Evolutionary conservation across 2,888 invertebrate genomes (phyloP).

Genomic region (Nymphalis polychloros): DNA sequence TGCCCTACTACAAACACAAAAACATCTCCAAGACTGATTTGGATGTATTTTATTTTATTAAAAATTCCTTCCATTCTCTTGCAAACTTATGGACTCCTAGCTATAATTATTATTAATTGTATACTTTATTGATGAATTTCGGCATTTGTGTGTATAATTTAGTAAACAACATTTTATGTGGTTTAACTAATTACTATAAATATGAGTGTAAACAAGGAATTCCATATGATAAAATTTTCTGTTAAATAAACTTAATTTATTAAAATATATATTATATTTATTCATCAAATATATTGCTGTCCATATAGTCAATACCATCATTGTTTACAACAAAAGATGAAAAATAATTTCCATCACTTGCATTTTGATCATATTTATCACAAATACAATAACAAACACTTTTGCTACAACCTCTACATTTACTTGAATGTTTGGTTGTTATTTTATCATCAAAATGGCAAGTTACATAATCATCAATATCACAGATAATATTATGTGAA

Average conservation of each 20-base stretch:
- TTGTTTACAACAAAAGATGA: constrained; percentile 56
- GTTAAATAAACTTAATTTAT: neutral
- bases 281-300: constrained; percentile 69
- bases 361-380: constrained; percentile 58
- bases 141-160: no score
- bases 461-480: constrained; percentile 57
- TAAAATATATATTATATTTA: constrained; percentile 33
- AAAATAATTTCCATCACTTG: constrained; percentile 64
- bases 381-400: constrained; percentile 69
- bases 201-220: no score
- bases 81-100: no score
- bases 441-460: constrained; percentile 70
- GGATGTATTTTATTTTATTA: no score
- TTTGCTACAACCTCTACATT: constrained; percentile 69
- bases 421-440: constrained; percentile 65
- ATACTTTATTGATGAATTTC: no score
- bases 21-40: no score
- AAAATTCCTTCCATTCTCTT: no score
- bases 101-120: no score
- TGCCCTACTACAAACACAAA: no score
- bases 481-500: constrained; percentile 44
- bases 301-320: constrained; percentile 69
- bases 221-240: no score
- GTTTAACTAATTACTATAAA: no score
- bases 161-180: no score